Base-by-base conservation (phyloP, 2,113 vertebrate genomes). In the Paracanthobrama guichenoti region DNA sequence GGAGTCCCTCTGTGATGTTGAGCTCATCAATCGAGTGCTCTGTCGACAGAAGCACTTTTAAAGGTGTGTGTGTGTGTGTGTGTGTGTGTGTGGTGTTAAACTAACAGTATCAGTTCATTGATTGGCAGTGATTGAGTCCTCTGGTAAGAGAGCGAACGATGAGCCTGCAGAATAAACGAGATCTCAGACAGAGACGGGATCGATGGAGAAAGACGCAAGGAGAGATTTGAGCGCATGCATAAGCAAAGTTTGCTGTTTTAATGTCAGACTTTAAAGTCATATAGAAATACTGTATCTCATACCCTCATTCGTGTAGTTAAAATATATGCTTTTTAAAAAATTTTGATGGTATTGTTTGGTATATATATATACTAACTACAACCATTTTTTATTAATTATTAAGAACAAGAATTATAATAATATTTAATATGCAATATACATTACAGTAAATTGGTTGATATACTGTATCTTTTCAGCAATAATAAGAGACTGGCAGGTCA, bases 91-190 rank as follows among this genome's bases (percentile, higher is more conserved):
- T 72, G 53, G 42, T 67, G 74, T 76, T 81, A 64, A 79, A 35
- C 9, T 53, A 67, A 79, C 39, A 82, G 64, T 62, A 79, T 86
- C 85, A 78, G n/a, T 31, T 79, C 64, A 88, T 86, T 84, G 78
- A 84, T 72, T 50, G 69, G 66, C 31, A 39, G 55, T 86, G 69
- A 88, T 35, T 57, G 62, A 83, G 55, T 71, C 22, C 39, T 7
- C 26, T 39, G 64, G 84, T 74, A 59, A 67, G 28, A 85, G 53
- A 53, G 48, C 64, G 50, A 69, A 50, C 44, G 50, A 87, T 64
- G 42, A 78, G 64, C 16, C 24, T 48, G 6, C 78, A 60, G 46
- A 66, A 77, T 24, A 10, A 53, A 44, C 28, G 48, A 12, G 74
- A 44, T 44, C 69, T 86, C 71, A 84, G 75, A 72, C 1, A 59